Base-by-base conservation (phyloP, 2,113 vertebrate genomes). In the Emydura subglobosa region DNA sequence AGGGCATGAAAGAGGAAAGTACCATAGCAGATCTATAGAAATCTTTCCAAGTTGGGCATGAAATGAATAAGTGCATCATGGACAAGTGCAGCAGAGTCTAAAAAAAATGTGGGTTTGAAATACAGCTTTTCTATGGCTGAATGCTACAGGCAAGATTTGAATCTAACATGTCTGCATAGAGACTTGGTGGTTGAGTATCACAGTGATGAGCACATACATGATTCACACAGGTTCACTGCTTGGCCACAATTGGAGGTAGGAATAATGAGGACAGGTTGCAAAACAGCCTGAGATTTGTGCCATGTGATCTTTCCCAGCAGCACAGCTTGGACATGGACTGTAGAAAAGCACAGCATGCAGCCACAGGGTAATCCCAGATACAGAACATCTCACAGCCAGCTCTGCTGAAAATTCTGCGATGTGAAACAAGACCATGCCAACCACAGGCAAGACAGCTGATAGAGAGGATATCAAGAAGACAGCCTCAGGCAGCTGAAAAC, bases 401-500 rank as follows among this genome's bases (percentile, higher is more conserved):
- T 0, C 0, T 49, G 54, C n/a, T 95, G 47, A 5, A 88, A 2
- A 12, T n/a, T 65, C 10, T 0, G 3, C 10, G 39, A 12, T 25
- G 44, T 49, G 53, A 88, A 50, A 44, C 39, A 47, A 65, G 5
- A 22, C 65, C 51, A 34, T 12, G 13, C 51, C 72, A 76, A 4
- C 55, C 1, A 7, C 10, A 0, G 1, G 53, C n/a, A 44, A 39
- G 51, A 81, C 3, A 44, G 85, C 42, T 72, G 86, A 24, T 65
- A 91, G 83, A 11, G 44, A 31, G 39, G 34, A 51, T 24, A 61
- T 21, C 2, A 0, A 86, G 11, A 76, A 24, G 29, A 2, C 49
- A 90, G 79, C 84, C 50, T 42, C 14, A 6, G 2, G n/a, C 34
- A 44, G 0, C 0, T 4, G 54, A n/a, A 10, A 22, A 22, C 49